Evolutionary conservation across 1,140 invertebrate species (phyloP).

Genomic region (Bombus consobrinus): DNA sequence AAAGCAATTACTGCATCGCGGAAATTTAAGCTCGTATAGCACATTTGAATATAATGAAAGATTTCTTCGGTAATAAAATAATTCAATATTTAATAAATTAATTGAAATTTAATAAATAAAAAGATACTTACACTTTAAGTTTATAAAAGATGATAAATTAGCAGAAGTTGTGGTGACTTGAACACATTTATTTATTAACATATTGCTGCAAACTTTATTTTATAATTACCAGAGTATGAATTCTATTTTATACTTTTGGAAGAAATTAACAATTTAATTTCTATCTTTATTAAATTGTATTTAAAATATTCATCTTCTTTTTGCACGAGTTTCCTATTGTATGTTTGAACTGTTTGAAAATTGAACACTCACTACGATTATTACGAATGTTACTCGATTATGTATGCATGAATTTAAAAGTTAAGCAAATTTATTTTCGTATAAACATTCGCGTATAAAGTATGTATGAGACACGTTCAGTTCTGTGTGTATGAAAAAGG

Average conservation of each 20-base stretch:
- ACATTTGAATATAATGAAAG: too few species aligned
- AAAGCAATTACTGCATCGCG: neutral
- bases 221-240: too few species aligned
- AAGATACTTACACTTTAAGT: constrained; percentile 19
- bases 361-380: neutral
- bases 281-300: neutral
- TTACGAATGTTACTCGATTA: neutral
- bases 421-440: constrained; percentile 25
- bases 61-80: too few species aligned
- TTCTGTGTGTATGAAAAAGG: neutral
- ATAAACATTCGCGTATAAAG: constrained; percentile 2
- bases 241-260: neutral
- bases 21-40: too few species aligned
- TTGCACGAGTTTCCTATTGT: neutral
- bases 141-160: neutral
- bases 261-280: neutral
- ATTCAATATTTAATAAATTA: neutral
- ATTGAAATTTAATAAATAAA: neutral
- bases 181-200: neutral
- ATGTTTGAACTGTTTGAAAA: neutral
- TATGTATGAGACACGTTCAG: neutral
- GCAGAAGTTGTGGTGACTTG: neutral
- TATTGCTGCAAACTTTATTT: neutral
- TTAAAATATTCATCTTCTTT: neutral
- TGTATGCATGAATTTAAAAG: neutral